Evolutionary conservation across 2,888 invertebrate genomes (phyloP).

Genomic region (Ditula angustiorana): DNA sequence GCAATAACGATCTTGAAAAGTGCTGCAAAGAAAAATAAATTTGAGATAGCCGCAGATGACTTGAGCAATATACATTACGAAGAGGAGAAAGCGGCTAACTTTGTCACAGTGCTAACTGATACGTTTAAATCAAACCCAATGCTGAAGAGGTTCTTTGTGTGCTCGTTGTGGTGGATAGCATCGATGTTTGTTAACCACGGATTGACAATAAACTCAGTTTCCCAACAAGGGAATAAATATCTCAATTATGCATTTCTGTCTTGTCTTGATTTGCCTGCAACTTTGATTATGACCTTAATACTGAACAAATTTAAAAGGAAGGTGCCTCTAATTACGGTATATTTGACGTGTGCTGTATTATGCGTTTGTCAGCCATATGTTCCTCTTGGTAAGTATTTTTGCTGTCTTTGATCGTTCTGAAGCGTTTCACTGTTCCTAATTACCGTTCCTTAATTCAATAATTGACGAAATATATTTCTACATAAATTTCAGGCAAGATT

Average conservation of each 20-base stretch:
- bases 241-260: constrained; percentile 88
- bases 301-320: constrained; percentile 84
- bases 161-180: constrained; percentile 83
- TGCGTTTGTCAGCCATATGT: constrained; percentile 87
- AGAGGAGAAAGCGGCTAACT: constrained; percentile 54
- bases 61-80: constrained; percentile 57
- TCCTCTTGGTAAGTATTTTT: constrained; percentile 73
- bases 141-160: constrained; percentile 67
- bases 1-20: constrained; percentile 87
- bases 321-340: constrained; percentile 81
- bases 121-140: constrained; percentile 66
- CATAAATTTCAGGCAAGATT: no score
- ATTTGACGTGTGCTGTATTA: constrained; percentile 82
- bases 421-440: no score
- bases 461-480: no score
- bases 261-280: constrained; percentile 85
- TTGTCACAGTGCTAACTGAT: constrained; percentile 57
- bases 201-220: constrained; percentile 90
- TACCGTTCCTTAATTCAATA: no score
- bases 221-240: constrained; percentile 90
- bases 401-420: no score
- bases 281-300: constrained; percentile 80
- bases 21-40: constrained; percentile 82
- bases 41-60: constrained; percentile 57
- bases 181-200: constrained; percentile 93